Base-by-base conservation (phyloP, 2,797 vertebrate genomes). In the Anguilla marmorata region DNA sequence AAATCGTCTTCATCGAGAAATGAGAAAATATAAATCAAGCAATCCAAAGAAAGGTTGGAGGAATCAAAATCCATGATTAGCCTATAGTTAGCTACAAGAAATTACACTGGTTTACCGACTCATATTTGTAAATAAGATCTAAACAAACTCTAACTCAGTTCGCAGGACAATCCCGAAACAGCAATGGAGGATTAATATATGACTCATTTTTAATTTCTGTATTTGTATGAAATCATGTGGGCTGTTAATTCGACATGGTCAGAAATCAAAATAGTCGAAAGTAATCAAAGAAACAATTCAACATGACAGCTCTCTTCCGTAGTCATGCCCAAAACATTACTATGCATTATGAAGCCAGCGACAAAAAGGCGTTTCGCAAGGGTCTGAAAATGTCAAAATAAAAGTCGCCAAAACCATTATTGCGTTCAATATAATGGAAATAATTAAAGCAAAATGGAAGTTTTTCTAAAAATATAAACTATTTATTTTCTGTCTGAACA, bases 21-120 rank as follows among this genome's bases (percentile, higher is more conserved):
- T 0, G 95, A 93, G 72, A 97, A 97, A 3, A 97, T 86, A 0
- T 94, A 92, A 86, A 96, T 93, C 0, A 97, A 92, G 41, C 96
- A 95, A 80, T 97, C 96, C 0, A 88, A 1, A 6, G 93, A 93
- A 16, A 96, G 72, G 24, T 33, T 0, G 88, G 60, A 2, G 54
- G 86, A 27, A 82, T 76, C 12, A 0, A 14, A 27, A 1, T 94
- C 93, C 95, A 84, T 84, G 30, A 84, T 54, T 24, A 30, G 1
- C 16, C 21, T 24, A 5, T 52, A 52, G 19, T 14, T 3, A 24
- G 24, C 1, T 48, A 41, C 14, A 79, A 45, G 6, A 41, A 21
- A 79, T 21, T 19, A 21, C 16, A 21, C 74, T 21, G 12, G 2
- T 79, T 45, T 16, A 1, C 30, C 11, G 33, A 76, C 0, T 37